Percentiles rank a stretch among this genome's conserved stretches.
phyloP scores from a whole-genome alignment of 2,797 vertebrate genomes.

The Percopsis omiscomaycus region DNA sequence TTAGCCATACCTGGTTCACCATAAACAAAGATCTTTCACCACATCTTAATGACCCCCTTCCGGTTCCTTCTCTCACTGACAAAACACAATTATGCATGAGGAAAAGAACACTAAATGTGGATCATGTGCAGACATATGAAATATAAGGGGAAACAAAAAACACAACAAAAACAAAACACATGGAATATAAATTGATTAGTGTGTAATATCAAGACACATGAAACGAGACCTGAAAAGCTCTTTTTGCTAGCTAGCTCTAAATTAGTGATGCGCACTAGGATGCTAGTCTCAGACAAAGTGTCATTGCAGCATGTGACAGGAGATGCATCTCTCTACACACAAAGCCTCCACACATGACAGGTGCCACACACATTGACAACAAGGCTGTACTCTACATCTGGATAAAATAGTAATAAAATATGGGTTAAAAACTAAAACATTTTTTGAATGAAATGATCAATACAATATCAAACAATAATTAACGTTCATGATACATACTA shows the following conservation, averaged over 20 bases:
- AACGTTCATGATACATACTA: conserved; percentile 52
- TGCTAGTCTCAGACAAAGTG: conserved; percentile 48
- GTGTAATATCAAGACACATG: conserved; percentile 46
- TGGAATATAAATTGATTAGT: conserved; percentile 58
- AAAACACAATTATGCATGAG: conserved; percentile 48
- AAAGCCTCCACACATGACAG: conserved; percentile 37
- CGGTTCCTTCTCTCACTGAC: conserved; percentile 23
- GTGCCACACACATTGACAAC: conserved; percentile 51
- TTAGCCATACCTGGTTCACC: conserved; percentile 35
- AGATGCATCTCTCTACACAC: conserved; percentile 60
- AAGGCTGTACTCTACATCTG: conserved; percentile 44
- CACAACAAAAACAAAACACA: conserved; percentile 49
- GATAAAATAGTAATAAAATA: conserved; percentile 48
- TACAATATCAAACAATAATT: conserved; percentile 54
- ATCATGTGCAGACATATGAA: conserved; percentile 36
- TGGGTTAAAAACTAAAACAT: conserved; percentile 34
- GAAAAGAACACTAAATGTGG: conserved; percentile 48
- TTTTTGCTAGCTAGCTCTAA: conserved; percentile 24
- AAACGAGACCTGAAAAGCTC: conserved; percentile 15
- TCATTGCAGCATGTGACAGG: conserved; percentile 53
- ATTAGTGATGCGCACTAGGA: conserved; percentile 21
- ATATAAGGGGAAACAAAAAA: conserved; percentile 34
- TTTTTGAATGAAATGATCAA: conserved; percentile 28
- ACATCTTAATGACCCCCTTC: conserved; percentile 24
- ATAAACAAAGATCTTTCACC: conserved; percentile 10